Base-by-base conservation (phyloP, 2,888 invertebrate species). In the Orthosia gracilis region DNA sequence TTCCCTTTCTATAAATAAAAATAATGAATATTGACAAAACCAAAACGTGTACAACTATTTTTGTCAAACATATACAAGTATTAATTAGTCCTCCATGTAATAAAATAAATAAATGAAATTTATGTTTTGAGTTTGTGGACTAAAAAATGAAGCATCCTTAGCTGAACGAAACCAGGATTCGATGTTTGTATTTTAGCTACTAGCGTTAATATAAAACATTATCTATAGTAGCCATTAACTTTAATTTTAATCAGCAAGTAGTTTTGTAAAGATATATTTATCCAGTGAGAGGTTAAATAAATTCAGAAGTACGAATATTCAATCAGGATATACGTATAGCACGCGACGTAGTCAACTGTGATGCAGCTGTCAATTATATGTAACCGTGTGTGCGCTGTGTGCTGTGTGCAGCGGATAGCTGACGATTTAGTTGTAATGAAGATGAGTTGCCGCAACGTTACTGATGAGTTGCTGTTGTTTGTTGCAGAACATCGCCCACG, bases 401-500 rank as follows among this genome's bases (percentile, higher is more conserved):
- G 40, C 40, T 31, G 55, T 57, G 15, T 17, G 26, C 40, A 9
- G 40, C 40, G 40, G 40, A 40, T 40, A 40, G 9, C 9, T 17
- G 26, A n/a, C 17, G 57, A 18, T 52, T 18, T 17, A 23, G 50
- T 18, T 18, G 7, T 17, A 12, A 13, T 23, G 17, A 12, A 11
- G 23, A 12, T 11, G 23, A n/a, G 17, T 54, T 57, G 50, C 17
- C 15, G 59, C 40, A 13, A 17, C 5, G 23, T 23, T 17, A 47
- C 57, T 78, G 1, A 78, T 3, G 31, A 17, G 49, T 13, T 7
- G 47, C 12, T 40, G 13, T 67, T 52, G 73, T 67, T 87, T 89
- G 88, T 94, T 93, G 57, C 94, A 95, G 96, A 73, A 89, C 94
- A 3, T 94, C 96, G 4, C 94, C 96, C 50, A 92, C 93, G 13